phyloP scores from a whole-genome alignment of 2,888 invertebrate genomes.

The Chesias legatella region DNA sequence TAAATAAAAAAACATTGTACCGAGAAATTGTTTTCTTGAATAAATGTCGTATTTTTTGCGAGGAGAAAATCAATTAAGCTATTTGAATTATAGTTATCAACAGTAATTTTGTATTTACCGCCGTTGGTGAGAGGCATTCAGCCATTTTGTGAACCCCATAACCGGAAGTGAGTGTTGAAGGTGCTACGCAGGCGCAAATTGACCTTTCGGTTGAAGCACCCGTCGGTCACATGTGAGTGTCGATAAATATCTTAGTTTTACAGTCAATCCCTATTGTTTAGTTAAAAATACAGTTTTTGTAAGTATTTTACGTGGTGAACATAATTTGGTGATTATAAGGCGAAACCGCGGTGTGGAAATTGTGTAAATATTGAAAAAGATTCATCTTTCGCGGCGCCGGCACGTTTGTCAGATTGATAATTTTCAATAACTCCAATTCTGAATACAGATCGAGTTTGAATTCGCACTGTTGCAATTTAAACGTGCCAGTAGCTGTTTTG shows the following conservation, averaged over 20 bases:
- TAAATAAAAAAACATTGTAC: no score
- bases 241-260: slow-evolving; percentile 80
- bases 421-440: slow-evolving; percentile 52
- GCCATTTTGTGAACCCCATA: slow-evolving; percentile 75
- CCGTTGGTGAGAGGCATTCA: slow-evolving; percentile 51
- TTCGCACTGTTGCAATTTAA: slow-evolving; percentile 30
- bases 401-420: slow-evolving; percentile 73
- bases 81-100: no score
- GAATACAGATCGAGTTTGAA: slow-evolving; percentile 49
- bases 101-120: slow-evolving; percentile 41
- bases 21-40: no score
- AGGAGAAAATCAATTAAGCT: not conserved
- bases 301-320: slow-evolving; percentile 74
- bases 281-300: slow-evolving; percentile 69
- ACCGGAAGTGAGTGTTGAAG: slow-evolving; percentile 79
- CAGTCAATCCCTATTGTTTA: slow-evolving; percentile 67
- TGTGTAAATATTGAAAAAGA: slow-evolving; percentile 65
- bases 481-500: slow-evolving; percentile 41
- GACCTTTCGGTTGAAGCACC: slow-evolving; percentile 92
- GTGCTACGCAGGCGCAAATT: slow-evolving; percentile 86
- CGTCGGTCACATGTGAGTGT: slow-evolving; percentile 96
- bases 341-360: slow-evolving; percentile 58
- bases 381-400: slow-evolving; percentile 66
- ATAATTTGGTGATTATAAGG: slow-evolving; percentile 61
- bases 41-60: not conserved